A percentile compares a stretch with the other conserved stretches of the same genome.
Conservation (phyloP, 2,113 vertebrate species). For the Sarotherodon lohbergeri region DNA sequence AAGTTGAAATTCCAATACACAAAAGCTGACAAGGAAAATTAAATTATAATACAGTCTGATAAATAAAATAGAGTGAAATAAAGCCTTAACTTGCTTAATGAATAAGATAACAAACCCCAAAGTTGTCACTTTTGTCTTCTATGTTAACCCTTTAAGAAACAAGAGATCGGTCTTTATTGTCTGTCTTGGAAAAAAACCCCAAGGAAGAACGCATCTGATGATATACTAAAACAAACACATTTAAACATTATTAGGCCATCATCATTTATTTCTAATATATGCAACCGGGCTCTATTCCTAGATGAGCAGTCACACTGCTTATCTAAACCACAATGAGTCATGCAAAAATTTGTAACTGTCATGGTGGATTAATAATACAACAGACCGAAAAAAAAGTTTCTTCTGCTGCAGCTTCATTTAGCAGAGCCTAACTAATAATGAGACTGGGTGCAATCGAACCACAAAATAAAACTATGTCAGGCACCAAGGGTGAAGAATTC, state of each 20-base stretch:
- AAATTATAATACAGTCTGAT: not conserved
- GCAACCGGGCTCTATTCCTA: not conserved
- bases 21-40: not conserved
- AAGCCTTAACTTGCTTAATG: not conserved
- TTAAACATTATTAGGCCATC: not conserved
- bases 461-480: not conserved
- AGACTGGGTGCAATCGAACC: not conserved
- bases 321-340: not conserved
- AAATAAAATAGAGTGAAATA: not conserved
- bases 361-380: not conserved
- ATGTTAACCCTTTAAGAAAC: not conserved
- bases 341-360: not conserved
- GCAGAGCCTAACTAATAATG: not conserved
- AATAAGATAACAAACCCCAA: not conserved
- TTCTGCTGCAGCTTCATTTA: not conserved
- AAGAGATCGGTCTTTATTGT: not conserved
- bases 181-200: not conserved
- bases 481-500: not conserved
- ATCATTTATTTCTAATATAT: not conserved
- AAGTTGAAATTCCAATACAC: not conserved
- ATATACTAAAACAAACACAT: not conserved
- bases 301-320: not conserved
- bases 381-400: not conserved
- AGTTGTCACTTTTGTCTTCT: not conserved
- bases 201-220: not conserved